These are phyloP conservation scores for Apodemus speciosus DNA, from an alignment of 2,113 vertebrate genomes.

Conservation along the genomic window DNA sequence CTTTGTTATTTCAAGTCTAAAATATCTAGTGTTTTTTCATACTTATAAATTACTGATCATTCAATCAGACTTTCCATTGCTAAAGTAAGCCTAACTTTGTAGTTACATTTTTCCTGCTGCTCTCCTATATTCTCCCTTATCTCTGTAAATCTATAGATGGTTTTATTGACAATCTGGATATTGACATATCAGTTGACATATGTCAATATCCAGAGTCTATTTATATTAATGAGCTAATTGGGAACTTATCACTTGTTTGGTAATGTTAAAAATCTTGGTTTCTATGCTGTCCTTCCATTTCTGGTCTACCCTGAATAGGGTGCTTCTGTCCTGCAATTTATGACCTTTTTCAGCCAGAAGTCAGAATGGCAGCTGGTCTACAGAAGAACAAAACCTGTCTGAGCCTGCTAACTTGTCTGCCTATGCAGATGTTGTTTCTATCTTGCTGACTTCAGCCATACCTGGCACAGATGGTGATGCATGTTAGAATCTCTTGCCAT, in stretches of 20 bases:
- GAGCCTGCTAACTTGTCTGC: slow-evolving; percentile 49
- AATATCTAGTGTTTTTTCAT: neutral
- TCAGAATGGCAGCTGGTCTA: slow-evolving; percentile 52
- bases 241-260: neutral
- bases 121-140: neutral
- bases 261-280: neutral
- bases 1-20: neutral
- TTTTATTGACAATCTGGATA: neutral
- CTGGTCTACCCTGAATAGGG: neutral
- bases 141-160: neutral
- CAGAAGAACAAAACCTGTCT: neutral
- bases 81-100: neutral
- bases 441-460: slow-evolving; percentile 62
- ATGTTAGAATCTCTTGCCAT: slow-evolving; percentile 41
- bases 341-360: neutral
- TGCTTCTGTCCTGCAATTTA: neutral
- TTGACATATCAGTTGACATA: no score
- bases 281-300: neutral
- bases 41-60: neutral
- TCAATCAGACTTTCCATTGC: slow-evolving; percentile 60
- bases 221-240: neutral
- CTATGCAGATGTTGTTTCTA: slow-evolving; percentile 67
- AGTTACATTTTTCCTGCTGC: neutral
- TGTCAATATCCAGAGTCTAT: neutral
- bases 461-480: slow-evolving; percentile 49